Conservation (phyloP, 2,113 vertebrate species). For the Zapornia atra region DNA sequence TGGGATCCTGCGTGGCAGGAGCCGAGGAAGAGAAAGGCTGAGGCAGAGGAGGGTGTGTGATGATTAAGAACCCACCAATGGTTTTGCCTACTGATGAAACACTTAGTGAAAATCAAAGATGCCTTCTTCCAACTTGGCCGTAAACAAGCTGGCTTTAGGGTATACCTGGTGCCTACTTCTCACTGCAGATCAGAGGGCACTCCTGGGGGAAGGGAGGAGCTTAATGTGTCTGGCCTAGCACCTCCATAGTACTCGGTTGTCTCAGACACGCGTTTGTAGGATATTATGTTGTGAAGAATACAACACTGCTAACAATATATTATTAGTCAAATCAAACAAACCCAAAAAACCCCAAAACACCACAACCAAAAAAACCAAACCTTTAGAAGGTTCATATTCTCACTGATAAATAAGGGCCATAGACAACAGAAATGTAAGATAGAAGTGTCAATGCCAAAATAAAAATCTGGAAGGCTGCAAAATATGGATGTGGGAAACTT, state of each 20-base stretch:
- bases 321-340: neutral
- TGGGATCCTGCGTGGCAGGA: fast-evolving
- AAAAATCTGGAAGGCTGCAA: neutral
- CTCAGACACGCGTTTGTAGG: neutral
- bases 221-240: neutral
- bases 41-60: neutral
- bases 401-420: neutral
- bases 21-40: neutral
- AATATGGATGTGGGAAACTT: neutral
- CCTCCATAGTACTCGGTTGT: neutral
- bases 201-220: neutral
- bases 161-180: neutral
- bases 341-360: fast-evolving
- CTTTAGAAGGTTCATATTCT: neutral
- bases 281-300: neutral
- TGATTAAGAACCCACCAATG: neutral
- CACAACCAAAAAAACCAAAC: neutral
- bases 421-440: neutral
- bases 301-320: neutral
- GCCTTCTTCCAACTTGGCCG: neutral
- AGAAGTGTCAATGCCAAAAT: neutral
- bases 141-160: neutral
- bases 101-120: neutral
- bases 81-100: neutral
- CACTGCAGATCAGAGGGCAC: neutral